Base-by-base conservation (phyloP, 2,888 invertebrate genomes). In the Nymphalis c-album region DNA sequence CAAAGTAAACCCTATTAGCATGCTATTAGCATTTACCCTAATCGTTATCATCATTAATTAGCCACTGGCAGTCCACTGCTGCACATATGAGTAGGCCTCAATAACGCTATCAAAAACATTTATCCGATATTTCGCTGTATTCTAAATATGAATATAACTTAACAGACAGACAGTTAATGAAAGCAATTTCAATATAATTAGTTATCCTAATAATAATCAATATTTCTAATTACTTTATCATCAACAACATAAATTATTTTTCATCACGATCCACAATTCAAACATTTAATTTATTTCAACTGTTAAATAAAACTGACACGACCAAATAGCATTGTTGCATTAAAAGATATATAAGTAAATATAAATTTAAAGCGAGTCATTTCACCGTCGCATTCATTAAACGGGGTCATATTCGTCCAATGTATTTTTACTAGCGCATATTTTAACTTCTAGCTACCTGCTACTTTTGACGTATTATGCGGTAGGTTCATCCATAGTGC, bases 381-480 rank as follows among this genome's bases (percentile, higher is more conserved):
- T 69, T 65, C 60, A 57, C 61, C 53, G 68, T 22, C 35, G 63
- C 67, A 71, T 72, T 73, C 72, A 69, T 31, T 58, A 58, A 69
- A 55, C 53, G 53, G 26, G 53, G 53, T 68, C 64, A 60, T 61
- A 63, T 63, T 62, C 68, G 62, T 50, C 45, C 64, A 58, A 63
- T 18, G 57, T 57, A 57, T 57, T 40, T 40, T 57, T 55, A 55
- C 57, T 57, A 40, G 57, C 57, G 67, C 62, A 64, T 62, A 67
- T 64, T 70, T 67, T 69, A 55, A 55, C 26, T 63, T 63, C 55
- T 26, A 53, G 47, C 64, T 71, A 66, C 60, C 65, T 60, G 61
- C 60, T 60, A 65, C 64, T 62, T 70, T 64, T 63, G 60, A 68
- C 53, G 61, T 65, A 63, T 63, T 63, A 63, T 63, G 50, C 63